phyloP scores from a whole-genome alignment of 2,888 invertebrate species.

The Anthrax anthrax region DNA sequence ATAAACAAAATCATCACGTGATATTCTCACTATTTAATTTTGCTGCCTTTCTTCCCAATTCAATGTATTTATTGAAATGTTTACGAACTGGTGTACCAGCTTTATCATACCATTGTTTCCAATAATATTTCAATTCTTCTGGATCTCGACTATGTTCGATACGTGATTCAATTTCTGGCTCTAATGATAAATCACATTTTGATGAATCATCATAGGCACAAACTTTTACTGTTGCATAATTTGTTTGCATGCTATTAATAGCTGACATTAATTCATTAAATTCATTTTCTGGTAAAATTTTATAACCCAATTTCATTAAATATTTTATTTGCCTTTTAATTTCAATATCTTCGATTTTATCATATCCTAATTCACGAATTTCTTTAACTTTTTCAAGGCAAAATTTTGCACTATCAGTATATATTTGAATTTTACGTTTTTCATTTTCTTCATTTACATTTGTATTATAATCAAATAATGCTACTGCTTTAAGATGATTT shows the following conservation, averaged over 20 bases:
- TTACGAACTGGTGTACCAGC: slow-evolving; percentile 49
- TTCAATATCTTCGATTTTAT: slow-evolving; percentile 48
- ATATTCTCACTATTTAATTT: slow-evolving; percentile 44
- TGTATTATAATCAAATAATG: slow-evolving; percentile 24
- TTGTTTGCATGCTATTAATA: slow-evolving; percentile 57
- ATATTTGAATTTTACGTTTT: slow-evolving; percentile 28
- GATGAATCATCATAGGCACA: slow-evolving; percentile 47
- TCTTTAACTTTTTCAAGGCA: slow-evolving; percentile 24
- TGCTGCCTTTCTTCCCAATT: slow-evolving; percentile 53
- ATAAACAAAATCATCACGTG: not conserved
- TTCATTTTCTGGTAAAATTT: slow-evolving; percentile 53
- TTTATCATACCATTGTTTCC: slow-evolving; percentile 67
- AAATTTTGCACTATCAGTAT: slow-evolving; percentile 19
- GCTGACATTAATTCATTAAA: slow-evolving; percentile 45
- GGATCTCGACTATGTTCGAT: slow-evolving; percentile 55
- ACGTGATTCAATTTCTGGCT: slow-evolving; percentile 48
- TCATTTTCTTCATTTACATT: slow-evolving; percentile 62
- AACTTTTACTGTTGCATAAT: slow-evolving; percentile 61
- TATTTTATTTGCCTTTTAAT: slow-evolving; percentile 59
- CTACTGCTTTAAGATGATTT: not conserved
- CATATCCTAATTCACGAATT: slow-evolving; percentile 46
- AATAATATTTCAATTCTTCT: slow-evolving; percentile 59
- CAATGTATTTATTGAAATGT: slow-evolving; percentile 51
- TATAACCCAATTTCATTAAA: slow-evolving; percentile 52
- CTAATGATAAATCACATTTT: slow-evolving; percentile 53